Evolutionary conservation across 2,888 invertebrate species (phyloP), one percentile per base, ranked within the genome.

Genomic region (Meta bourneti): DNA sequence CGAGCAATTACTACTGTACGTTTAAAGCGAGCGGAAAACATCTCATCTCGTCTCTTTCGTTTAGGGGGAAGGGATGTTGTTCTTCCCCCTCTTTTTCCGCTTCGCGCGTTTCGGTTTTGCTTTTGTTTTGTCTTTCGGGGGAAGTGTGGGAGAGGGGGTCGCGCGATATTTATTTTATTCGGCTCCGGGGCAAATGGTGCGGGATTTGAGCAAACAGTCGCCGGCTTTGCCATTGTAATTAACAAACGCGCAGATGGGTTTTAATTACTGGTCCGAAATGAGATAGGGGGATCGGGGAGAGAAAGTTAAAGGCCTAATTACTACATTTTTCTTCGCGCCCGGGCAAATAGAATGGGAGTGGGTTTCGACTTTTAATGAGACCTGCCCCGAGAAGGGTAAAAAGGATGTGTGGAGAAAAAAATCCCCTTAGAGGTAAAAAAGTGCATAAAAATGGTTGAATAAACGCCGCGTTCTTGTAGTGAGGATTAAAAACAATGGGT

Each of bases 231-330:
- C 34, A 49, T 51, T 61, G 91, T 87, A 91, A 91, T 91, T 91
- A 91, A 91, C 91, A 91, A 82, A 91, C 87, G 87, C 61, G 87
- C 91, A 91, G 87, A 91, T 81, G 87, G 91, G 91, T 91, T 91
- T 91, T 91, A 91, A 91, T 91, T 91, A 91, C 87, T 86, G 52
- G 74, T 71, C 81, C 81, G 61, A 81, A 69, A 83, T 77, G 77
- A 78, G 34, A 34, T 34, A 34, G 80, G 75, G 75, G 80, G 69
- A 72, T n/a, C 49, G 77, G 77, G 80, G 61, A 79, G 77, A 80
- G 69, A 20, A 69, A 34, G 72, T 72, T 79, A 70, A 75, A 87
- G 77, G 88, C 91, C 89, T 92, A 89, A 89, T 92, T 92, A 89
- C 91, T 70, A 74, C 84, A 84, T 88, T 92, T 92, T 92, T 89